Evolutionary conservation across 2,888 invertebrate genomes (phyloP), one percentile per base, ranked within the genome.

Genomic region (Drosophila paramelanica): DNA sequence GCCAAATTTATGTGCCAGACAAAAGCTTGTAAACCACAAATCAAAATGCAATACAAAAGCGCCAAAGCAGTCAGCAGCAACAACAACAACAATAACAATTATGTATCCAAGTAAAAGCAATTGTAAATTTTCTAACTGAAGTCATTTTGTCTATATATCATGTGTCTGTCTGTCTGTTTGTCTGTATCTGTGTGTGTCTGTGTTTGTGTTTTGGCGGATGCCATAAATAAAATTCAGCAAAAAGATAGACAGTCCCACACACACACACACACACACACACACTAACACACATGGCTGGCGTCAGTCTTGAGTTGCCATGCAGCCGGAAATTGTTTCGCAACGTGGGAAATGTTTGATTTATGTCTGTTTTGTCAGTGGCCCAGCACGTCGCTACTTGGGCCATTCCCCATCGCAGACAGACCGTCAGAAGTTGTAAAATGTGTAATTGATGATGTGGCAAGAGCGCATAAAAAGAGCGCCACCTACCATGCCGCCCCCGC

Each of bases 271-370:
- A 45, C 56, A 61, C 45, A 64, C 49, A 58, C 42, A 47, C 61
- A 43, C 36, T 42, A 14, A 10, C 31, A 23, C 20, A 36, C 27
- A 47, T 41, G 41, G 10, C 41, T 41, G 41, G 41, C 17, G 17
- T 41, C 33, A 47, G 88, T 80, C 83, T 84, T 79, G 82, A 84
- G 88, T 74, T 74, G 62, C 78, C 77, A 74, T 71, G 78, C 79
- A 78, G 75, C 68, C 85, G 85, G 86, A 86, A 86, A 88, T 86
- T 88, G 81, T 86, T 86, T 86, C 81, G 86, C 73, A 88, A 83
- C 86, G 88, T 88, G 88, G 88, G 83, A 86, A 86, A 88, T 86
- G 88, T 86, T 88, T 86, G 88, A 86, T 86, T 86, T 86, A 86
- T 86, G 85, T 86, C 77, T 88, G 88, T 85, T 85, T 78, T 77